A percentile compares a stretch with the other conserved stretches of the same genome.
These are phyloP conservation scores for Paratrypauchen microcephalus DNA, from an alignment of 2,797 vertebrate species.

Conservation along the genomic window DNA sequence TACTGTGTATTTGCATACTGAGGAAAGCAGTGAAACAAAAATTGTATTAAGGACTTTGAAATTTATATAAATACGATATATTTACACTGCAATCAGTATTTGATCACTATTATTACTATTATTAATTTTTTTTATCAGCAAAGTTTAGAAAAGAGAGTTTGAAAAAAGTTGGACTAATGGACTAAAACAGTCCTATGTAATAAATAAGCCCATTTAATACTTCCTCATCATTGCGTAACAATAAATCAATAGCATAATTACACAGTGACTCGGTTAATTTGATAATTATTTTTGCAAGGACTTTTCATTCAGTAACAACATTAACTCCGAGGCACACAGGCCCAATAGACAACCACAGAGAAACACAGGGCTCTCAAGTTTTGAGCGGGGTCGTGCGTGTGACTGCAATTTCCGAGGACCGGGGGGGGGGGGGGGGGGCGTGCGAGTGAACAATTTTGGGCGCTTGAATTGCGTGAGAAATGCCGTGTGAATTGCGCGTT, in stretches of 20 bases:
- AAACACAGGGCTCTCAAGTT: no score
- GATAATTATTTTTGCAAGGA: constrained; percentile 15
- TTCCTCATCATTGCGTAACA: constrained; percentile 1
- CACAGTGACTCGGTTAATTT: constrained; percentile 21
- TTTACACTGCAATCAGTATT: neutral
- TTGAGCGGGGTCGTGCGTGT: no score
- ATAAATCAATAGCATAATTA: constrained; percentile 26
- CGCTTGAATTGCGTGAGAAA: no score
- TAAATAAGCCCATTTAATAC: neutral
- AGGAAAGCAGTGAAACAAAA: neutral
- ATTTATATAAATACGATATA: neutral
- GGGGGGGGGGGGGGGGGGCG: no score
- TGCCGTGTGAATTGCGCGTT: no score
- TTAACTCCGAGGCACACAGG: constrained; percentile 22
- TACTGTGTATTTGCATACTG: constrained; percentile 96
- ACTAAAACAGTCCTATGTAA: neutral
- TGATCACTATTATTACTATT: no score
- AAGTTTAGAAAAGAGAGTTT: neutral
- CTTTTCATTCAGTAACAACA: constrained; percentile 30
- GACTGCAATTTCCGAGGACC: no score
- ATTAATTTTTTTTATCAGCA: no score
- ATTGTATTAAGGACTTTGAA: neutral
- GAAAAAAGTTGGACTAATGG: neutral
- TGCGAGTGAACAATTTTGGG: no score
- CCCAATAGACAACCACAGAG: neutral